phyloP scores from a whole-genome alignment of 2,797 vertebrate species.

The Buceros bicornis region DNA sequence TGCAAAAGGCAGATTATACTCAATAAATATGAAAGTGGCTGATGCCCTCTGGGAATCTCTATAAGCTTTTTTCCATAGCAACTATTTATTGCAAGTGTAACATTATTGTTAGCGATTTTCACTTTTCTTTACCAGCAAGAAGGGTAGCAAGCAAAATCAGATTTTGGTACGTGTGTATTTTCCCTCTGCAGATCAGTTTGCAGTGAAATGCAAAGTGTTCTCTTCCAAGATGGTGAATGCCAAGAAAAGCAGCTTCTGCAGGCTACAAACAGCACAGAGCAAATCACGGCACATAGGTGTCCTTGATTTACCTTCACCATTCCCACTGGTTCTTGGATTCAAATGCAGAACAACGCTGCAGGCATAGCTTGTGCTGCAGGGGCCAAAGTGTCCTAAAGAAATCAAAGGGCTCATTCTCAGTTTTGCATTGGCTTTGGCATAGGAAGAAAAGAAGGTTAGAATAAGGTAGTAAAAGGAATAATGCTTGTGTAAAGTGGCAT shows the following conservation, averaged over 20 bases:
- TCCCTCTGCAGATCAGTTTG: not conserved
- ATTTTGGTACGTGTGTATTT: not conserved
- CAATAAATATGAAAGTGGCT: conserved; percentile 48
- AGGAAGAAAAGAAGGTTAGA: not conserved
- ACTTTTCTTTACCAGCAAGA: not conserved
- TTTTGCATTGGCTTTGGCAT: not conserved
- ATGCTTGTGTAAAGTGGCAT: fast-evolving
- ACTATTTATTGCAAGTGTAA: not conserved
- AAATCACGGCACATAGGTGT: not conserved
- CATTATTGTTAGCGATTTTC: not conserved
- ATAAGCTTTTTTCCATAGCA: conserved; percentile 20
- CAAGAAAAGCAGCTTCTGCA: conserved; percentile 51
- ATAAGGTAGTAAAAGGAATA: not conserved
- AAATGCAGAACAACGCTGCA: not conserved
- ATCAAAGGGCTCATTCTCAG: not conserved
- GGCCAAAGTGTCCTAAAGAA: not conserved
- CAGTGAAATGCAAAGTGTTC: conserved; percentile 5
- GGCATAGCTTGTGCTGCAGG: not conserved
- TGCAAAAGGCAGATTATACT: conserved; percentile 38
- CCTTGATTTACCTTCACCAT: not conserved
- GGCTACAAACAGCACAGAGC: not conserved
- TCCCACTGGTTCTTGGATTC: not conserved
- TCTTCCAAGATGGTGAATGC: not conserved
- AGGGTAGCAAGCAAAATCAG: not conserved
- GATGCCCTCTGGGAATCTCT: conserved; percentile 33